phyloP scores from a whole-genome alignment of 2,888 invertebrate genomes.

The Geophilus truncorum region DNA sequence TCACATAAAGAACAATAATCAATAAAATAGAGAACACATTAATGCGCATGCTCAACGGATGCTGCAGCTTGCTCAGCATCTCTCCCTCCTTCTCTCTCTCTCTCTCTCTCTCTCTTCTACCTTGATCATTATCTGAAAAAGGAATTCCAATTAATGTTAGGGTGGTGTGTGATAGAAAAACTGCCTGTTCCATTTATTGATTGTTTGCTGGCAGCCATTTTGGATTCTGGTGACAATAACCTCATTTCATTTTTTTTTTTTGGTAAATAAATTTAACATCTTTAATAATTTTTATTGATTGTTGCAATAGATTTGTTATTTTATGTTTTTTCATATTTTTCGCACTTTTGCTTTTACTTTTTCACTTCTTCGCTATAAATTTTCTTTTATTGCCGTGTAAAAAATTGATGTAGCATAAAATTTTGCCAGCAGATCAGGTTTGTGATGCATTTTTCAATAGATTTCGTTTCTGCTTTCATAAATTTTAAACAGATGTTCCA shows the following conservation, averaged over 20 bases:
- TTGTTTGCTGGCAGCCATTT: not conserved
- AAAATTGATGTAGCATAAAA: not conserved
- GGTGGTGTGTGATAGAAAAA: not conserved
- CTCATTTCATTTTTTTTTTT: not conserved
- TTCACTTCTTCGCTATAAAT: not conserved
- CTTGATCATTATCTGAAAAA: constrained; percentile 21
- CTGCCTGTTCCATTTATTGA: not conserved
- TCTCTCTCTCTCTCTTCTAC: not conserved
- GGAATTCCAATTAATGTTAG: constrained; percentile 18
- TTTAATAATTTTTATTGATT: not conserved
- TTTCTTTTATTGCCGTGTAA: not conserved
- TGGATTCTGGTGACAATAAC: not conserved
- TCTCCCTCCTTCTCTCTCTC: not conserved
- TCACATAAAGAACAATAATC: not conserved
- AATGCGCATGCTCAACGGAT: constrained; percentile 20
- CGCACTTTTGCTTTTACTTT: not conserved
- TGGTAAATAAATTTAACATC: not conserved
- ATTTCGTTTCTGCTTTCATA: not conserved
- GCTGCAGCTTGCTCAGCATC: constrained; percentile 13
- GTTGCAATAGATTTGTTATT: not conserved
- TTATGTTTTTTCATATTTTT: not conserved
- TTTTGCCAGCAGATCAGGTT: not conserved
- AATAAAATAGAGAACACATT: not conserved
- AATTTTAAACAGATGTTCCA: constrained; percentile 1
- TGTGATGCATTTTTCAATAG: constrained; percentile 22